These are phyloP conservation scores for Drosophila saltans DNA, from an alignment of 1,140 invertebrate genomes.

Conservation along the genomic window DNA sequence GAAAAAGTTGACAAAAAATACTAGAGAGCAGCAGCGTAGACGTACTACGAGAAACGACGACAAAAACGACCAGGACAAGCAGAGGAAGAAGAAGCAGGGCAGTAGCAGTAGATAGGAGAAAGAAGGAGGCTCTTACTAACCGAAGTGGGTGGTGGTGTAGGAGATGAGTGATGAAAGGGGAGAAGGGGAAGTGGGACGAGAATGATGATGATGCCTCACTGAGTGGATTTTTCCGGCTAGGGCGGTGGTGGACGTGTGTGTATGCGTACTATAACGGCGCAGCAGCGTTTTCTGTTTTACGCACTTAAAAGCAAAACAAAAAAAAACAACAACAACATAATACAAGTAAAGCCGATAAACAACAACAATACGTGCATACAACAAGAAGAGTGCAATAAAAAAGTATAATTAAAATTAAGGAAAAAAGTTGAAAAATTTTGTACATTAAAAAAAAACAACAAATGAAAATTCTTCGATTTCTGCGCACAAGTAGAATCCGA, in stretches of 20 bases:
- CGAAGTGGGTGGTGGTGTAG: conserved; percentile 12
- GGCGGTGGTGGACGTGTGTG: conserved; percentile 35
- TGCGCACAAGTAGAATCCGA: conserved; percentile 51
- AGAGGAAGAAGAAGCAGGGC: not conserved
- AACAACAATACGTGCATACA: not conserved
- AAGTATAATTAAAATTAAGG: conserved; percentile 1
- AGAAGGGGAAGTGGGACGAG: not conserved
- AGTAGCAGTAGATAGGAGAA: conserved; percentile 5
- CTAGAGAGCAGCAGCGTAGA: conserved; percentile 54
- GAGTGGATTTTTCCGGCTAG: conserved; percentile 15
- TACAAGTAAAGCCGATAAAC: not conserved
- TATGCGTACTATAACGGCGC: conserved; percentile 37
- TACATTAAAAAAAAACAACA: conserved; percentile 2
- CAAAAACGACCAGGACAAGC: conserved; percentile 31
- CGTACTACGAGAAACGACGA: conserved; percentile 73
- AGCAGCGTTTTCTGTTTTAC: conserved; percentile 48
- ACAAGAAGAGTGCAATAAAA: not conserved
- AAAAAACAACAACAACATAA: not conserved
- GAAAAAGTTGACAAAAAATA: conserved; percentile 49
- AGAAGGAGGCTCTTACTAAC: not conserved
- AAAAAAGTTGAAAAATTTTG: not conserved
- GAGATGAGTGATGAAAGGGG: not conserved
- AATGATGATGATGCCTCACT: not conserved
- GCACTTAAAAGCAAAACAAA: conserved; percentile 40
- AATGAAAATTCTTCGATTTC: conserved; percentile 41